Conservation (phyloP, 2,113 vertebrate genomes). For the Agapornis roseicollis region DNA sequence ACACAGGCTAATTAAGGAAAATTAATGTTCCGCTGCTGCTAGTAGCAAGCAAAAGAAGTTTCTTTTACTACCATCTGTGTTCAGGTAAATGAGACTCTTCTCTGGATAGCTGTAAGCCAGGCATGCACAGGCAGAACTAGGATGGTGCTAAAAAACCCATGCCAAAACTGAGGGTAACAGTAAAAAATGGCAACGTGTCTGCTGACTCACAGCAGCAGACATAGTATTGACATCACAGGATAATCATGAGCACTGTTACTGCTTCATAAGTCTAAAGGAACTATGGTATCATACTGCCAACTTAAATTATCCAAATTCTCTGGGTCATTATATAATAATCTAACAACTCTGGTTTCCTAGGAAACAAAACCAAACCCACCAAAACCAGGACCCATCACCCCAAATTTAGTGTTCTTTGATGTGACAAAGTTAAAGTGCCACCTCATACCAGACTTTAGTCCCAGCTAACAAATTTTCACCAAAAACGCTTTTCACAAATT, state of each 20-base stretch:
- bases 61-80: background rate
- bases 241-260: background rate
- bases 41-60: background rate
- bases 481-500: background rate
- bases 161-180: background rate
- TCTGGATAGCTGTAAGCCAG: background rate
- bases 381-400: background rate
- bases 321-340: background rate
- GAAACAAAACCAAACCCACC: background rate
- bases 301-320: background rate
- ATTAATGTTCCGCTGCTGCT: background rate
- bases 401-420: background rate
- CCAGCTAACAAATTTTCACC: background rate
- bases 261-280: background rate
- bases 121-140: background rate
- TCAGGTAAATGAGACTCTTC: background rate
- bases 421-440: background rate
- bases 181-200: rapidly evolving
- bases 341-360: background rate
- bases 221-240: background rate
- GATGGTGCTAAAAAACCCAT: background rate
- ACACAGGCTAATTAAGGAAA: background rate
- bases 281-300: background rate
- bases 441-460: background rate
- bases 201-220: background rate